Base-by-base conservation (phyloP, 92 coral and sea anemone genomes). In the Isaurus tuberculatus region DNA sequence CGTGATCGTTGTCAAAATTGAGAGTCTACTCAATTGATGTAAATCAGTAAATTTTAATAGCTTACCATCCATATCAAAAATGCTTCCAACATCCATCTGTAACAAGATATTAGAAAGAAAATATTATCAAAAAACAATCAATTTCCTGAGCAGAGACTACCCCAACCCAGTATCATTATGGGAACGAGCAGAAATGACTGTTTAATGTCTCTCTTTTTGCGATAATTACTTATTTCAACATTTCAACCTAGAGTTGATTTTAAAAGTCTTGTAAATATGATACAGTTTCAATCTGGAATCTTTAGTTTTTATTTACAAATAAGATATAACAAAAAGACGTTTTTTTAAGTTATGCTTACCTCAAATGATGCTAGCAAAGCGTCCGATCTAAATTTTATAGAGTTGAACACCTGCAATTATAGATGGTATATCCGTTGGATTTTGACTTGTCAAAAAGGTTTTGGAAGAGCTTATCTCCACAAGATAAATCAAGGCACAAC, bases 351-450 rank as follows among this genome's bases (percentile, higher is more conserved):
- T 1, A 10, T 5, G 11, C 83, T 81, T 83, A 93, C 97, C 89
- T 90, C 93, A 28, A 93, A 93, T 64, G 87, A 88, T 0, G 94
- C 97, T 64, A 93, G 79, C 68, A 93, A 81, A 70, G 97, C 94
- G 86, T 93, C 97, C 8, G 97, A 93, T 23, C 97, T 66, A 71
- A 93, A 68, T 69, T 69, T 91, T 72, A 88, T 85, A 32, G 97
- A 91, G 86, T 93, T 93, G 75, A 93, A 91, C 77, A 86, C 94
- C 97, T 93, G 84, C 32, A 63, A 29, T 10, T 9, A 29, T 3
- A 63, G 4, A 23, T n/a, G n/a, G n/a, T 4, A 60, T 3, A n/a
- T n/a, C n/a, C n/a, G n/a, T n/a, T n/a, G n/a, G 36, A 63, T 11
- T 26, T 63, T 10, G n/a, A 25, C 5, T 9, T 13, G 19, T 26